phyloP scores from a whole-genome alignment of 2,113 vertebrate genomes.

The Climacteris rufus region DNA sequence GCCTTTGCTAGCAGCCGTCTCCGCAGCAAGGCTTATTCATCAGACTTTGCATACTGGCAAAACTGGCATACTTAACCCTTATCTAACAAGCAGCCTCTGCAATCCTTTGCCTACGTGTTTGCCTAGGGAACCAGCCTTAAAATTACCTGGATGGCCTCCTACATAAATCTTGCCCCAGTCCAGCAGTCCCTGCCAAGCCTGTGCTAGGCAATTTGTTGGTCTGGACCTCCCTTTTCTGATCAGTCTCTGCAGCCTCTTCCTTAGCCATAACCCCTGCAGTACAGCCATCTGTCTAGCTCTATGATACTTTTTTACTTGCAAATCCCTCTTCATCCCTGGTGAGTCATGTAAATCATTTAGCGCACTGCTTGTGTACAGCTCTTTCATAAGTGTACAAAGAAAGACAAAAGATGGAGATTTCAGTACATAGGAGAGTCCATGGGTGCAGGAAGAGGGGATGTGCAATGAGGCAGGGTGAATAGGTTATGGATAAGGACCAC shows the following conservation, averaged over 20 bases:
- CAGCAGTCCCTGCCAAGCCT: not conserved
- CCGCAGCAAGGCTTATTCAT: not conserved
- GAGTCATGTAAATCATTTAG: slow-evolving; percentile 45
- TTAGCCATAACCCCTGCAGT: slow-evolving; percentile 24
- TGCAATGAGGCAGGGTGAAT: not conserved
- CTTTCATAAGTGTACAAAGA: not conserved
- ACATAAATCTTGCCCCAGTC: not conserved
- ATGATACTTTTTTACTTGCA: not conserved
- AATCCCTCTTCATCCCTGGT: slow-evolving; percentile 29
- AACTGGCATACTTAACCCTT: not conserved
- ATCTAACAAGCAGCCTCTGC: not conserved
- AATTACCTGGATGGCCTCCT: not conserved
- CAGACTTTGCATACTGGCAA: not conserved
- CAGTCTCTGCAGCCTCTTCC: not conserved
- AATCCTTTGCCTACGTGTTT: not conserved
- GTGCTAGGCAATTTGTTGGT: not conserved
- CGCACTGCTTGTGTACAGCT: not conserved
- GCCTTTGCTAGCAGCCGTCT: not conserved
- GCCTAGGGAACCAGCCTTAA: not conserved
- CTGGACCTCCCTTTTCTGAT: not conserved
- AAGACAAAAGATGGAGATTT: not conserved
- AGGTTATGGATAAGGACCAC: not conserved
- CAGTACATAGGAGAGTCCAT: not conserved
- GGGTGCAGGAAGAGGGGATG: not conserved
- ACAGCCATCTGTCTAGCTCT: slow-evolving; percentile 13